phyloP scores from a whole-genome alignment of 2,113 vertebrate genomes.

The Anguilla rostrata region DNA sequence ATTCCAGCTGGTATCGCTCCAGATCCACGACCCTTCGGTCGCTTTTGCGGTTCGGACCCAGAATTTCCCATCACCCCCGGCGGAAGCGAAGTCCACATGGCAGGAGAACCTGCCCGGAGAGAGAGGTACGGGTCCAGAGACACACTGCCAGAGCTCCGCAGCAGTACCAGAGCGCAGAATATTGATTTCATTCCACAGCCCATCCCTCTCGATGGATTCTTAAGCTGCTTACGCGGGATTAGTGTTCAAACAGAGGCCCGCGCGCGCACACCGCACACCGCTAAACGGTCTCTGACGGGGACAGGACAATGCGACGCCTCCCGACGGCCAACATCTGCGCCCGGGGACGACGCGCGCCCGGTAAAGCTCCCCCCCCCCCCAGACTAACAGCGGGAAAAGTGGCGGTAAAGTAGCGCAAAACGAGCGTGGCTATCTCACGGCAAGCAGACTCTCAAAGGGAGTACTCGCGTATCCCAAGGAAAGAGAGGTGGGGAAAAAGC shows the following conservation, averaged over 20 bases:
- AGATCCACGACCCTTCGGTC: background rate
- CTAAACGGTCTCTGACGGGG: background rate
- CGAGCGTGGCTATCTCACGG: background rate
- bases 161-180: background rate
- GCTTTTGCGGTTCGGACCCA: background rate
- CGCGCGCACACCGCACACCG: background rate
- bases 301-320: background rate
- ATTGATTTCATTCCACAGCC: background rate
- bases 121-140: background rate
- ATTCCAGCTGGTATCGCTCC: background rate
- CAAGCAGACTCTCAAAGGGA: background rate
- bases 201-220: background rate
- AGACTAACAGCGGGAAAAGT: background rate
- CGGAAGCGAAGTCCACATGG: background rate
- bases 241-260: background rate
- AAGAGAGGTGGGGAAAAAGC: background rate
- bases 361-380: background rate
- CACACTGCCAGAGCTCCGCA: background rate
- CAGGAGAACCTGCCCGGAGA: background rate
- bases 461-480: background rate
- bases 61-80: background rate
- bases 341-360: background rate
- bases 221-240: slow-evolving; percentile 21
- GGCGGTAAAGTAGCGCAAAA: background rate
- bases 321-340: background rate